Conservation (phyloP, 2,797 vertebrate species). For the Ispidina lecontei region DNA sequence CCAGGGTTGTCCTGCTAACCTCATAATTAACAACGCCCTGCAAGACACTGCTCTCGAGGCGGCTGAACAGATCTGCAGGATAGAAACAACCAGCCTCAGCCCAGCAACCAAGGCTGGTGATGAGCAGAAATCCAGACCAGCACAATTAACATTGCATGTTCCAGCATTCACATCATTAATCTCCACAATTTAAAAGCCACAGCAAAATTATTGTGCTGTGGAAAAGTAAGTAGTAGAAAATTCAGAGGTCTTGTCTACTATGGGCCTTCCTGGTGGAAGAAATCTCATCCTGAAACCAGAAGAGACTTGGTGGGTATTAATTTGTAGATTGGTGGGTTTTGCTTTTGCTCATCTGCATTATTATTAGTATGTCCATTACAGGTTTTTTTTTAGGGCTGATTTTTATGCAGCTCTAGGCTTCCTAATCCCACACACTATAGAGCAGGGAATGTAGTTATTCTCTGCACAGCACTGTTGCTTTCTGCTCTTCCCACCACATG, state of each 20-base stretch:
- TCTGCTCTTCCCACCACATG: background rate
- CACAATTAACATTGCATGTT: accelerated
- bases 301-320: background rate
- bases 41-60: constrained; percentile 79
- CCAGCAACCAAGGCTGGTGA: accelerated
- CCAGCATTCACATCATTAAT: background rate
- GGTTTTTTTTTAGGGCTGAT: background rate
- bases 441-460: background rate
- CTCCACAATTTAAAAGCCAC: accelerated
- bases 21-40: constrained; percentile 84
- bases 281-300: background rate
- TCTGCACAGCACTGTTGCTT: background rate
- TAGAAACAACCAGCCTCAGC: background rate
- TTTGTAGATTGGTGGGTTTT: background rate
- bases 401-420: background rate
- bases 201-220: background rate
- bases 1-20: constrained; percentile 88
- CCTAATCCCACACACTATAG: background rate
- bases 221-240: background rate
- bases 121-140: background rate
- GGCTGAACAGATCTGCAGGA: constrained; percentile 82
- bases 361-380: background rate
- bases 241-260: background rate
- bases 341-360: background rate
- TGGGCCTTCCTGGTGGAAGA: background rate